Conservation (phyloP, 2,113 vertebrate genomes). For the Boulengeromyrus knoepffleri region DNA sequence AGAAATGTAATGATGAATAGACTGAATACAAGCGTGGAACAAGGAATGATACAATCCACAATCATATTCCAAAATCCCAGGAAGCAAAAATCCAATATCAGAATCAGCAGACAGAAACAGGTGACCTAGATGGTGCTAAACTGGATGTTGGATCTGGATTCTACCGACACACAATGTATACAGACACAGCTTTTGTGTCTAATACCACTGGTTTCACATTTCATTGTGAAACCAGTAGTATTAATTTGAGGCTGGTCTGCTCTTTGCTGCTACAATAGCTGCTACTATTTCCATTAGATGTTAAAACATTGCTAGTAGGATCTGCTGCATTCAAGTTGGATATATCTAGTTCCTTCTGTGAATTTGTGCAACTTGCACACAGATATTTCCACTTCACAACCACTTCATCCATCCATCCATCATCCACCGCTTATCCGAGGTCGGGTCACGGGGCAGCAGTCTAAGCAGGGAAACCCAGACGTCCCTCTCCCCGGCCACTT, state of each 20-base stretch:
- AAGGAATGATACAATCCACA: background rate
- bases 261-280: background rate
- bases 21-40: background rate
- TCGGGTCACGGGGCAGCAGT: too few species aligned
- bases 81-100: background rate
- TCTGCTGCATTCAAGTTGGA: background rate
- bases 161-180: background rate
- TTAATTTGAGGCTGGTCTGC: background rate
- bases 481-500: too few species aligned
- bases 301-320: background rate
- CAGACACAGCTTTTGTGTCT: background rate
- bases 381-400: background rate
- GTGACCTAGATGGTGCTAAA: too few species aligned
- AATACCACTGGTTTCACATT: background rate
- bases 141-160: too few species aligned
- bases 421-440: too few species aligned
- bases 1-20: background rate
- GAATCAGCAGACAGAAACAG: too few species aligned
- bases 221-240: background rate
- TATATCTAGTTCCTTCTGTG: background rate
- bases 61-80: background rate
- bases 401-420: background rate
- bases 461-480: too few species aligned
- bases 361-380: background rate
- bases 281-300: background rate